A percentile compares a stretch with the other conserved stretches of the same genome.
Conservation (phyloP, 2,113 vertebrate genomes). For the Manacus vitellinus region DNA sequence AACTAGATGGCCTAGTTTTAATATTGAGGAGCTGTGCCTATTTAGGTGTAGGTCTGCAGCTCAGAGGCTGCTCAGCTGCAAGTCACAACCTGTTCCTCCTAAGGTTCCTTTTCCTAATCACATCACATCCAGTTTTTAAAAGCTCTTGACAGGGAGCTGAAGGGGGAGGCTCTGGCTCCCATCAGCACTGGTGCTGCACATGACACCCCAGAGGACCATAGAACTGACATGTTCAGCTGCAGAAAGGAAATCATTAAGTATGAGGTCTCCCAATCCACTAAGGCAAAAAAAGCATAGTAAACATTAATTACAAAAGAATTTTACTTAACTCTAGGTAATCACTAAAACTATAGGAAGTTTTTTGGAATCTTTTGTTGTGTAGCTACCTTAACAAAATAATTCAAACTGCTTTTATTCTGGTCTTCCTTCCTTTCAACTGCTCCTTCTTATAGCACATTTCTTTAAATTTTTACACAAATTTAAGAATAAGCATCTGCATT, state of each 20-base stretch:
- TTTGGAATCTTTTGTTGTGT: neutral
- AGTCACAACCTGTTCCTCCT: neutral
- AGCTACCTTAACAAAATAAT: neutral
- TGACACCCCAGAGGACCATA: neutral
- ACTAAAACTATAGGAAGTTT: neutral
- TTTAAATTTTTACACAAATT: neutral
- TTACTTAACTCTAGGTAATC: neutral
- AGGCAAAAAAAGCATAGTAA: neutral
- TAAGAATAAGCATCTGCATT: neutral
- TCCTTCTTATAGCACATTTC: neutral
- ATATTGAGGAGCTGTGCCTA: neutral
- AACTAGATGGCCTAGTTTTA: neutral
- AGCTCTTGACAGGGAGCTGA: neutral
- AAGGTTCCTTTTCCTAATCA: neutral
- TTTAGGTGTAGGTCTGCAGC: neutral
- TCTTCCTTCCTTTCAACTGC: neutral
- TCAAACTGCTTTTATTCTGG: neutral
- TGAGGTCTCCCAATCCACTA: neutral
- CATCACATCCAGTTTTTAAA: neutral
- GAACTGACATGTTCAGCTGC: neutral
- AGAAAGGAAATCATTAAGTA: neutral
- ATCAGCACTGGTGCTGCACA: neutral
- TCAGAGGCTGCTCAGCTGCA: neutral
- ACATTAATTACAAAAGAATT: neutral
- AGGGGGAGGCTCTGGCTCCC: neutral